Base-by-base conservation (phyloP, 1,140 invertebrate species). In the Goniozus legneri region DNA sequence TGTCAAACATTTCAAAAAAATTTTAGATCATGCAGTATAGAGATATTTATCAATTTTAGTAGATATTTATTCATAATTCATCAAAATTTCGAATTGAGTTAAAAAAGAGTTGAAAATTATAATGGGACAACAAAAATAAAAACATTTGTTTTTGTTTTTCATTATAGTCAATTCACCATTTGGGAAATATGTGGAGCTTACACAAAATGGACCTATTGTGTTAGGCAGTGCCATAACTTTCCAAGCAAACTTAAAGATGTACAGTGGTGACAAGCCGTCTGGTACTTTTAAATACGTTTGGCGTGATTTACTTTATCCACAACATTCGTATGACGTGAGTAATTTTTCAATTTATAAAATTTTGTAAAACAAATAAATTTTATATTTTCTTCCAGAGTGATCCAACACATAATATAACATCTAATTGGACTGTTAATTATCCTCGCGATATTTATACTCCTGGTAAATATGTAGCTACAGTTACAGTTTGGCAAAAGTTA, bases 151-250 rank as follows among this genome's bases (percentile, higher is more conserved):
- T n/a, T n/a, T n/a, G n/a, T n/a, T n/a, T n/a, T n/a, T n/a, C n/a
- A n/a, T n/a, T n/a, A n/a, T n/a, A n/a, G n/a, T n/a, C n/a, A n/a
- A n/a, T n/a, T n/a, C n/a, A n/a, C n/a, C n/a, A n/a, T n/a, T n/a
- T n/a, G n/a, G n/a, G n/a, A n/a, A n/a, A n/a, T n/a, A n/a, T n/a
- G n/a, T n/a, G n/a, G n/a, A n/a, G n/a, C n/a, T n/a, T n/a, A n/a
- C n/a, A n/a, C n/a, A n/a, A n/a, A n/a, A 84, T 75, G 82, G 81
- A 14, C 84, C 83, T 48, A 78, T 80, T 18, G 79, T 86, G n/a
- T 63, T 80, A 35, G 85, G 85, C 22, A 82, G 79, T 8, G 80
- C 77, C 46, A 78, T 86, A 30, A 81, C 79, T 37, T 85, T 86
- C 60, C 79, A 65, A 58, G 84, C 83, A n/a, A 74, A 77, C 51